A percentile compares a stretch with the other conserved stretches of the same genome.
Conservation (phyloP, 2,888 invertebrate species). For the Antitype chi region DNA sequence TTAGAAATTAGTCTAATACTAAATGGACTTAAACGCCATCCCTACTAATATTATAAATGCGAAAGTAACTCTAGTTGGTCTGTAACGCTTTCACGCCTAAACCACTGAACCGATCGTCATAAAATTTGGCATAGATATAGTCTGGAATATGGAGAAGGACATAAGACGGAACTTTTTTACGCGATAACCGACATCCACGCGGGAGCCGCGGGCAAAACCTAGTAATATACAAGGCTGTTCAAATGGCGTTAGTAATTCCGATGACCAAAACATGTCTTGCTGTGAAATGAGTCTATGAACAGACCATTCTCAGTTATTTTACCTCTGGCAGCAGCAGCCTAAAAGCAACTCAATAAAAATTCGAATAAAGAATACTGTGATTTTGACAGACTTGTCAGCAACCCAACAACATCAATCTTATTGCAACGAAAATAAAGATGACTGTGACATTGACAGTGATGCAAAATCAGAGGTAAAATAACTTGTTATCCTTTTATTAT, state of each 20-base stretch:
- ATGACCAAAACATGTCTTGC: background rate
- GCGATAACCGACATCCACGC: too few relatives aligned
- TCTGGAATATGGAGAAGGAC: too few relatives aligned
- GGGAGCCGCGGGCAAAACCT: too few relatives aligned
- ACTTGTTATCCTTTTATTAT: too few relatives aligned
- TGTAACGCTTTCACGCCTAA: too few relatives aligned
- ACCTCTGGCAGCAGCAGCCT: background rate
- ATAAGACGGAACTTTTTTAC: too few relatives aligned
- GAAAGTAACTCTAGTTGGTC: too few relatives aligned
- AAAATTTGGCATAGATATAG: too few relatives aligned
- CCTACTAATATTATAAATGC: too few relatives aligned
- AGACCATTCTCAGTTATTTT: background rate
- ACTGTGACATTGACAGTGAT: background rate
- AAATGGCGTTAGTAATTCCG: background rate
- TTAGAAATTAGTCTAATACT: background rate
- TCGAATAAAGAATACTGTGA: background rate
- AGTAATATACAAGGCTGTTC: background rate
- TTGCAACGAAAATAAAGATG: background rate
- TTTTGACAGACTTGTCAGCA: background rate
- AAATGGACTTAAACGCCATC: background rate
- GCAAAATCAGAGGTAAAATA: background rate
- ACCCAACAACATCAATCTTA: too few relatives aligned
- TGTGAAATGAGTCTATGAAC: background rate
- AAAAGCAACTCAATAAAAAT: too few relatives aligned
- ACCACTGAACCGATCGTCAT: too few relatives aligned